Evolutionary conservation across 2,113 vertebrate genomes (phyloP), one percentile per base, ranked within the genome.

Genomic region (Myotis brandtii): DNA sequence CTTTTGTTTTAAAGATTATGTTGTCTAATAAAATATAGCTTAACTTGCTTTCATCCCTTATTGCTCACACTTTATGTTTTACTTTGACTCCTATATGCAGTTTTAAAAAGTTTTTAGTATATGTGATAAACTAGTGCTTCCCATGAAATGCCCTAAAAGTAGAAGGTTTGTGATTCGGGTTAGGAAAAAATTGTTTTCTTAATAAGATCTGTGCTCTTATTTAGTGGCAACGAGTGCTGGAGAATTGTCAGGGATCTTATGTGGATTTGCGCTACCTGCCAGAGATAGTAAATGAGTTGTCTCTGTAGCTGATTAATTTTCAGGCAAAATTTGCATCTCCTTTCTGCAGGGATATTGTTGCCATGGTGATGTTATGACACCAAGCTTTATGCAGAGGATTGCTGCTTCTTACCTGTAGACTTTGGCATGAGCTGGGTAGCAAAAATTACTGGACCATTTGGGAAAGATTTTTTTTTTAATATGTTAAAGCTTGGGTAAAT

Each of bases 241-340:
- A 95, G 54, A 64, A 89, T 92, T 69, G 40, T 94, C 79, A 82
- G 64, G 17, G 25, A 30, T 79, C 67, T 86, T 88, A 93, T 9
- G 17, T 89, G 77, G 62, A 79, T 93, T 81, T 93, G 89, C 2
- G 62, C 30, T 54, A 72, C 64, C 95, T 96, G 66, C 50, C 54
- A 93, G 89, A 80, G 76, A 91, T n/a, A 79, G 40, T 77, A 86
- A 72, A 52, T 82, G 92, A 72, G 89, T 91, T 89, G 86, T 82
- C 69, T 75, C 73, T 43, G 48, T 20, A 76, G 77, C 62, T 85
- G 77, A 96, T 95, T 97, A 95, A 96, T 95, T 89, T 96, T 96
- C 86, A 70, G 86, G 83, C 56, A 56, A 93, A 96, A 91, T 83
- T 95, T 96, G 64, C 73, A 91, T 95, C 40, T 95, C 69, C 20